Evolutionary conservation across 2,113 vertebrate species (phyloP), one percentile per base, ranked within the genome.

Genomic region (Chamaetylas fuelleborni): DNA sequence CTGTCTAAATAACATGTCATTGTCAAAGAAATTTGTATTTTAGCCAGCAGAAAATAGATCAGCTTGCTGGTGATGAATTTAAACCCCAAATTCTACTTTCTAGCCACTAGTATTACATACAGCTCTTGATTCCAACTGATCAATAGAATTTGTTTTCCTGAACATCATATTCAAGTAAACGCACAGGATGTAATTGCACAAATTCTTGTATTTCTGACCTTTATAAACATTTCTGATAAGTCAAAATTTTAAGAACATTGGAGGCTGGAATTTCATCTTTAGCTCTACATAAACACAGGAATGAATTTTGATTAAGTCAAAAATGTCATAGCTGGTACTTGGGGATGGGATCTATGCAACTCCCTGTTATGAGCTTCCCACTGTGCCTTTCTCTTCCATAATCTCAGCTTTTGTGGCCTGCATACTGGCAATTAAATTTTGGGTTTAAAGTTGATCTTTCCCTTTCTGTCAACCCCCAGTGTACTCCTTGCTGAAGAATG

Each of bases 81-180:
- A 58, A 91, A 57, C 5, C 4, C 38, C 2, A 3, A 74, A 62
- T 31, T 74, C 29, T 53, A 15, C 51, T 38, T 89, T 81, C 34
- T 54, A 73, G 12, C 7, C 47, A 76, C 9, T 24, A 43, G 5
- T 25, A 72, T 40, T 31, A 69, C 0, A 0, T 25, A 36, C 6
- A 83, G 8, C 14, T 90, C 90, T 79, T 86, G 24, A 54, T 72
- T 92, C 14, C 36, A 80, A 40, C 7, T 40, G 10, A 77, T 15
- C 6, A 9, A 89, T 0, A 6, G 4, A 78, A 64, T 11, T 61
- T n/a, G n/a, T 28, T 64, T 85, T 76, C 50, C 54, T 66, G 40
- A 76, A 84, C 28, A 40, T 33, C 24, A 12, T 31, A 64, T 62
- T 74, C 28, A 29, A 72, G 13, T 45, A 26, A 81, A 87, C 9